These are phyloP conservation scores for Drosophila micromelanica DNA, from an alignment of 1,140 invertebrate genomes.

Conservation along the genomic window DNA sequence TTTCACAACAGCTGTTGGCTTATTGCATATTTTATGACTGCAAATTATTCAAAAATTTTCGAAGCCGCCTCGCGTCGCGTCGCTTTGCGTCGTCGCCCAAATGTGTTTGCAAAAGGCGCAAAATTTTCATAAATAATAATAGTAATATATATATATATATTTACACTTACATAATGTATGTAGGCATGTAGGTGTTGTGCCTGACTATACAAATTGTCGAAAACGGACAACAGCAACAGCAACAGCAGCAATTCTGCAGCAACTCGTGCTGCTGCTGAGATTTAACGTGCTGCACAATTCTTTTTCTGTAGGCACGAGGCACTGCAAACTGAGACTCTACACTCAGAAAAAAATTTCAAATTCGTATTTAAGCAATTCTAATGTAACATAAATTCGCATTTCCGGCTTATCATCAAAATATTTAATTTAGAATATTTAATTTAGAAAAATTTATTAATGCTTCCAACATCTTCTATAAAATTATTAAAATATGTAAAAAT, in stretches of 20 bases:
- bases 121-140: slow-evolving; percentile 62
- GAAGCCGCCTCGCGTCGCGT: slow-evolving; percentile 59
- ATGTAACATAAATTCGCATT: no score
- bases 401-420: no score
- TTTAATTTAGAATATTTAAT: no score
- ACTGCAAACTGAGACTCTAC: slow-evolving; percentile 13
- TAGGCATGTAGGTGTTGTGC: slow-evolving; percentile 1
- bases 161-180: slow-evolving; percentile 22
- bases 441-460: no score
- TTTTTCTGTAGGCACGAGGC: slow-evolving; percentile 38
- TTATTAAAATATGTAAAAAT: no score
- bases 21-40: slow-evolving; percentile 85
- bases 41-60: slow-evolving; percentile 85
- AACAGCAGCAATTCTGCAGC: slow-evolving; percentile 3
- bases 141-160: slow-evolving; percentile 43
- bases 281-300: slow-evolving; percentile 46
- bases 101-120: slow-evolving; percentile 46
- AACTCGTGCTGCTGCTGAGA: slow-evolving; percentile 20
- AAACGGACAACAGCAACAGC: slow-evolving; percentile 63
- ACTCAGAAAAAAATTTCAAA: no score
- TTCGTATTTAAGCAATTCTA: no score
- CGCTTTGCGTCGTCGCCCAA: neutral
- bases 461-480: no score
- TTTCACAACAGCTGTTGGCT: slow-evolving; percentile 84
- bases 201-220: slow-evolving; percentile 73